phyloP scores from a whole-genome alignment of 2,888 invertebrate genomes.

The Drosophila paucipuncta region DNA sequence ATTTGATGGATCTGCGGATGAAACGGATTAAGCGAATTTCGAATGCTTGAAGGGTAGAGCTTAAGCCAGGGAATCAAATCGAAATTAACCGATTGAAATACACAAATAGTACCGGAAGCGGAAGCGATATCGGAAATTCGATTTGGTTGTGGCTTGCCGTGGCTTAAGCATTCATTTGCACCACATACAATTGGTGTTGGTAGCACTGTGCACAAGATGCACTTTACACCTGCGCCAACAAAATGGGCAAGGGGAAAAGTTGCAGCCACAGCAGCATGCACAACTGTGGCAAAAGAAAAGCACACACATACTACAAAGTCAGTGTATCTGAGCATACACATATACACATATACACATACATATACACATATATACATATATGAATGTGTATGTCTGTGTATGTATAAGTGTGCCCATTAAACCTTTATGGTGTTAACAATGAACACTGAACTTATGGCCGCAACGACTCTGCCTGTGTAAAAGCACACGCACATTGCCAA shows the following conservation, averaged over 20 bases:
- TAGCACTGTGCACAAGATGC: conserved; percentile 51
- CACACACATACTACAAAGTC: not conserved
- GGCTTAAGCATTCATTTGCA: not conserved
- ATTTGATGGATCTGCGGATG: not conserved
- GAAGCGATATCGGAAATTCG: not conserved
- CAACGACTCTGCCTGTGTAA: conserved; percentile 3
- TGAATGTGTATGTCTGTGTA: not conserved
- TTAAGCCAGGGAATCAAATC: not conserved
- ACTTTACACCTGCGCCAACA: conserved; percentile 62
- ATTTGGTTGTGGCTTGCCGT: not conserved
- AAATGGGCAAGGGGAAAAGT: conserved; percentile 33
- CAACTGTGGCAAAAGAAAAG: conserved; percentile 39
- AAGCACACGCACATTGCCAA: not conserved
- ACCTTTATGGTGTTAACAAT: conserved; percentile 44
- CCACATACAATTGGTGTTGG: not conserved
- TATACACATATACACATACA: not conserved
- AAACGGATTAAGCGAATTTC: not conserved
- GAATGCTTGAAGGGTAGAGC: not conserved
- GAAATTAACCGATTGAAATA: not conserved
- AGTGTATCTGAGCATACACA: conserved; percentile 6
- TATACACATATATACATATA: not conserved
- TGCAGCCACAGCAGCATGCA: conserved; percentile 20
- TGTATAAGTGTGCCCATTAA: conserved; percentile 5
- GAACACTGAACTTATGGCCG: conserved; percentile 39
- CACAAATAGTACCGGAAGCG: not conserved